Base-by-base conservation (phyloP, 2,113 vertebrate genomes). In the Paradisaea rubra region DNA sequence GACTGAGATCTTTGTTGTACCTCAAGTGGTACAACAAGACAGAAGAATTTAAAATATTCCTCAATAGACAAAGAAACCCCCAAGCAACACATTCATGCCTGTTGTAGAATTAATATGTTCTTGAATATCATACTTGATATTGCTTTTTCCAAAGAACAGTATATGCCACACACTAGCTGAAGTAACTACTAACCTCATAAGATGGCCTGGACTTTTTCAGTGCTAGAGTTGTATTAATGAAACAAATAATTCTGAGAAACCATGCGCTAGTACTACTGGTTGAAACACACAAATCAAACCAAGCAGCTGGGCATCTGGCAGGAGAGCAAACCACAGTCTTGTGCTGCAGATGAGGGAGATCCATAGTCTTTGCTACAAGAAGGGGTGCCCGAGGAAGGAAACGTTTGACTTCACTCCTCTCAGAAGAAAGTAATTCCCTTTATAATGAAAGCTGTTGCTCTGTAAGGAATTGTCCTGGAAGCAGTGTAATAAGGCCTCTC, bases 381-480 rank as follows among this genome's bases (percentile, higher is more conserved):
- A 42, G 16, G 15, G 3, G 4, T 41, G 52, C 25, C 14, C 0
- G 1, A 69, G 19, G 25, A 39, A 80, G 12, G 11, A 86, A 52
- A 31, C 0, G 0, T 31, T 41, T 66, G 37, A 61, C 37, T 63
- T 77, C 2, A 4, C 12, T 66, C 3, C 35, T 54, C 23, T 78
- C 11, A 10, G 24, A 81, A 44, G 17, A 33, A 64, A 64, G 42
- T 8, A 0, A 8, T n/a, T 10, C 2, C 50, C 25, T 60, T 30
- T 30, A 17, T 5, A 76, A 19, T 4, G 45, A 35, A 56, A 91
- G 14, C 22, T 27, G 33, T 5, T 76, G n/a, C 15, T 17, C 18
- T 35, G 27, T 47, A 71, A 56, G 33, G 76, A 69, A 25, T 5
- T 15, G 44, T 16, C 22, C 25, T 17, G 25, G 6, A 15, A 63